Evolutionary conservation across 2,797 vertebrate species (phyloP), one percentile per base, ranked within the genome.

Genomic region (Anabas testudineus): DNA sequence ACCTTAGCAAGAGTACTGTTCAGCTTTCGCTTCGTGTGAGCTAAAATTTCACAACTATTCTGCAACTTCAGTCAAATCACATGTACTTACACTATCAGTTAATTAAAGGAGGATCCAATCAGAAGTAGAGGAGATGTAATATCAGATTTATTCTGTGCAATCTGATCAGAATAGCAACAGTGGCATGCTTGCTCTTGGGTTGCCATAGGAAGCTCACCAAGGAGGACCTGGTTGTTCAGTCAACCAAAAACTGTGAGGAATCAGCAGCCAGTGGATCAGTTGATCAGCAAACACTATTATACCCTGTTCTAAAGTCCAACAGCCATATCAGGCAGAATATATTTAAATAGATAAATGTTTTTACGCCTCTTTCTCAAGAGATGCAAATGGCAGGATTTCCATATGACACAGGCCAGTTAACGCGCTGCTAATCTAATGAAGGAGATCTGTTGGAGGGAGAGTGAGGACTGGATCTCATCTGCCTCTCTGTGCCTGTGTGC

Each of bases 331-430:
- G 74, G 26, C 74, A 71, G 88, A 89, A 87, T 87, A 75, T 88
- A 91, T 93, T 93, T 92, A 92, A 92, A 93, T 92, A 93, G 90
- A 93, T 92, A 89, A 90, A 88, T 83, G 83, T 80, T 78, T 88
- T 85, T 51, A 87, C 45, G 76, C 80, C 78, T 74, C 74, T 86
- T 90, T 92, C 83, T 90, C 82, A 85, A 89, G 74, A 91, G 80
- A 93, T 93, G 91, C 90, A 93, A 93, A 93, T 91, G 71, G 69
- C 21, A 83, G 76, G 67, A 91, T 93, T 94, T 93, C 84, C 92
- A 93, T 93, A 90, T 72, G 86, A 88, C 83, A 87, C 87, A 86
- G 84, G 43, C 82, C 82, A 85, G 85, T 88, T 87, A 89, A 74
- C 90, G 86, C 74, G 43, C 13, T 37, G 70, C 86, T 87, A 85